phyloP scores from a whole-genome alignment of 2,797 vertebrate genomes.

The Galaxias olidus region DNA sequence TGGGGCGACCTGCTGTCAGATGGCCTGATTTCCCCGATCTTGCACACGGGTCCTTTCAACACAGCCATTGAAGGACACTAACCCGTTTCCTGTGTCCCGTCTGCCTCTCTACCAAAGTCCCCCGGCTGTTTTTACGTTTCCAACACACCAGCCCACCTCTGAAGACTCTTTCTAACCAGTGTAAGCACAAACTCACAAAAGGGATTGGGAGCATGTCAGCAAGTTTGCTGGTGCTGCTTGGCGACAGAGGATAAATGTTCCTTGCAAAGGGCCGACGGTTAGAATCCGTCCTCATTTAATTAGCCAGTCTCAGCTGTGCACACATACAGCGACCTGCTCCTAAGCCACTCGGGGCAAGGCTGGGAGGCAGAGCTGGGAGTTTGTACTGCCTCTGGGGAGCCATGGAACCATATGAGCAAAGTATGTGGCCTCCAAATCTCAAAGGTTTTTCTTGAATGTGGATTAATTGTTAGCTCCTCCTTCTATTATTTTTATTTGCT shows the following conservation, averaged over 20 bases:
- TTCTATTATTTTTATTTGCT: constrained; percentile 6
- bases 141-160: constrained; percentile 14
- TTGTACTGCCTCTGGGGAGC: constrained; percentile 55
- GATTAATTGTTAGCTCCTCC: constrained; percentile 29
- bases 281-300: constrained; percentile 72
- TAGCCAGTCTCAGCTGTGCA: constrained; percentile 70
- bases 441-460: constrained; percentile 59
- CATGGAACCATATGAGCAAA: constrained; percentile 65
- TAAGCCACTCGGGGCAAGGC: constrained; percentile 48
- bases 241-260: constrained; percentile 54
- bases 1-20: constrained; percentile 69
- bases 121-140: constrained; percentile 34
- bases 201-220: constrained; percentile 42
- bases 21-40: constrained; percentile 67
- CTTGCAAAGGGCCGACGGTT: constrained; percentile 50
- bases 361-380: constrained; percentile 49
- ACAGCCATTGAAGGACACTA: constrained; percentile 48
- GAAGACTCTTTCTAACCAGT: constrained; percentile 5
- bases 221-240: constrained; percentile 36
- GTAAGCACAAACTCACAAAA: constrained; percentile 30
- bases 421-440: constrained; percentile 48
- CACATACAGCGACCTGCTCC: constrained; percentile 44
- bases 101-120: constrained; percentile 40
- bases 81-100: constrained; percentile 19
- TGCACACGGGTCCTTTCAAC: constrained; percentile 40